A percentile compares a stretch with the other conserved stretches of the same genome.
These are phyloP conservation scores for Pteropus rufus DNA, from an alignment of 2,797 vertebrate genomes.

Conservation along the genomic window DNA sequence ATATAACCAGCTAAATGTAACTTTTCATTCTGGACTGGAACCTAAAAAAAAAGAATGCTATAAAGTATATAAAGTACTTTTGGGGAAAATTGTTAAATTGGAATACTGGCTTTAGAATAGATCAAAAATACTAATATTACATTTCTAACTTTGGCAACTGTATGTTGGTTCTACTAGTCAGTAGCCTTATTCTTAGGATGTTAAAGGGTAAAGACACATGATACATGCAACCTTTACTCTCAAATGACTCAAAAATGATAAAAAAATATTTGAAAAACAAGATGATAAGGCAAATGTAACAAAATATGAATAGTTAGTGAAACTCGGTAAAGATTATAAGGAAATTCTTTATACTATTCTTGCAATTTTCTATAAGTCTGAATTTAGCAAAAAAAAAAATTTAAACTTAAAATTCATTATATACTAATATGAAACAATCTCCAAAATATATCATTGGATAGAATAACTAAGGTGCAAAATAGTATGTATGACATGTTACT, in stretches of 20 bases:
- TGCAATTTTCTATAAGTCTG: neutral
- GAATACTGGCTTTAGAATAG: neutral
- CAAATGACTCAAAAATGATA: neutral
- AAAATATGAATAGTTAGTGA: neutral
- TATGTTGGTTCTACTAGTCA: neutral
- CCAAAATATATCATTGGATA: neutral
- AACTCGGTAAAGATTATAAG: neutral
- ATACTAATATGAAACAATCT: neutral
- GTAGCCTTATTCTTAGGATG: neutral
- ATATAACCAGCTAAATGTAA: neutral
- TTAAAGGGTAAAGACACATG: neutral
- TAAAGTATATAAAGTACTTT: neutral
- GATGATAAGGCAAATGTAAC: neutral
- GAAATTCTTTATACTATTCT: neutral
- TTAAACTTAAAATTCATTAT: neutral
- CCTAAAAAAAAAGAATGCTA: neutral
- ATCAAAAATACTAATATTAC: neutral
- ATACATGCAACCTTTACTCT: neutral
- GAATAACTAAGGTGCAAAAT: neutral
- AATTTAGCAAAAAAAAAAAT: neutral
- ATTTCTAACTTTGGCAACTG: neutral
- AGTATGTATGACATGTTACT: neutral
- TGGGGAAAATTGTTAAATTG: neutral
- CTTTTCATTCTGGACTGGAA: neutral
- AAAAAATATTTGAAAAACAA: neutral